Conservation (phyloP, 1,140 invertebrate genomes). For the Pygmarrhopalites habei region DNA sequence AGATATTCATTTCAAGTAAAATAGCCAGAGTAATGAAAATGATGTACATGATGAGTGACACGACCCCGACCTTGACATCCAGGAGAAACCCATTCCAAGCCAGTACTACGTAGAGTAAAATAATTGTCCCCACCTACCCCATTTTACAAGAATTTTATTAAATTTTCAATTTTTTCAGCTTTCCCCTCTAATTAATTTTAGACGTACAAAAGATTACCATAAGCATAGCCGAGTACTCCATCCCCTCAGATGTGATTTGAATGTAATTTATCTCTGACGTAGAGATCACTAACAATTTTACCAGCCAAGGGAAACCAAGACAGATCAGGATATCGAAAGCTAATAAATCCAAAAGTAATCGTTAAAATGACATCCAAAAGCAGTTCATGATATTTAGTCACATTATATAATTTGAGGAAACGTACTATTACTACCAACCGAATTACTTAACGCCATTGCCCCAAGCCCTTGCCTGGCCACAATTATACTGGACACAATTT, state of each 20-base stretch:
- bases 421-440: constrained; percentile 50
- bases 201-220: no score
- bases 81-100: constrained; percentile 42
- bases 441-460: constrained; percentile 49
- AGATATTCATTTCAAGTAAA: constrained; percentile 52
- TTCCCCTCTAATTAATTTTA: no score
- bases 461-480: constrained; percentile 66
- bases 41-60: constrained; percentile 54
- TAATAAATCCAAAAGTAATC: no score
- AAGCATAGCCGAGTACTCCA: constrained; percentile 43
- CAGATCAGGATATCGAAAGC: constrained; percentile 50
- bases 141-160: no score
- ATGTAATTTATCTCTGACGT: constrained; percentile 38
- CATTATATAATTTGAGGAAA: no score
- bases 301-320: constrained; percentile 49
- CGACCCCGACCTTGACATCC: constrained; percentile 48
- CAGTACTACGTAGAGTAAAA: constrained; percentile 40
- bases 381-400: no score
- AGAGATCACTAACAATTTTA: constrained; percentile 44
- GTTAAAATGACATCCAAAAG: no score
- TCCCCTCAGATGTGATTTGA: constrained; percentile 52
- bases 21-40: constrained; percentile 57
- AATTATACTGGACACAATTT: constrained; percentile 75
- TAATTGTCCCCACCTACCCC: constrained; percentile 40
- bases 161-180: no score